Percentiles rank a stretch among this genome's conserved stretches.
Conservation (phyloP, 2,113 vertebrate genomes). For the Axis porcinus region DNA sequence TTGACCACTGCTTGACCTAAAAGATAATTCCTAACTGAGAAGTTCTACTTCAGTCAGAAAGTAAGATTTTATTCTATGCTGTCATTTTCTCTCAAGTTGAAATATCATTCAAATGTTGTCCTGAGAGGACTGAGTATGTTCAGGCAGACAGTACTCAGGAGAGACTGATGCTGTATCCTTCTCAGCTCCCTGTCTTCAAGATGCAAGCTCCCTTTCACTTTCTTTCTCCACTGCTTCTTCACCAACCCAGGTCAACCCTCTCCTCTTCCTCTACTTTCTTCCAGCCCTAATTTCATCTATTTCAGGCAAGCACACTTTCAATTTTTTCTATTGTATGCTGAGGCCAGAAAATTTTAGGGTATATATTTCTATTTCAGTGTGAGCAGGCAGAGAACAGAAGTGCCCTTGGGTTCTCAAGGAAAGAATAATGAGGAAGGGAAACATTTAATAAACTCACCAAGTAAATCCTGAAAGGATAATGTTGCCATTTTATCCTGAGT, state of each 20-base stretch:
- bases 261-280: background rate
- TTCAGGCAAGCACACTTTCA: background rate
- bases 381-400: background rate
- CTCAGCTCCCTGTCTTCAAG: background rate
- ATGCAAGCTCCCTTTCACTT: background rate
- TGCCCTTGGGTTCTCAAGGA: background rate
- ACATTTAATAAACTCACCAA: background rate
- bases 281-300: background rate
- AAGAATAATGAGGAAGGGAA: background rate
- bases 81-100: background rate
- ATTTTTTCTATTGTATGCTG: background rate
- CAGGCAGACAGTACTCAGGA: background rate
- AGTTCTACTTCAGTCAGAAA: background rate
- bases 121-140: background rate
- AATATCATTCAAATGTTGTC: background rate
- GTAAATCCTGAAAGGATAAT: background rate
- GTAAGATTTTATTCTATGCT: background rate
- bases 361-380: background rate
- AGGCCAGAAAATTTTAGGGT: background rate
- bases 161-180: background rate
- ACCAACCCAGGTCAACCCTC: background rate
- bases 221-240: background rate
- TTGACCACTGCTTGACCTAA: background rate
- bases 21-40: background rate
- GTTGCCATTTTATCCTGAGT: background rate